Evolutionary conservation across 2,113 vertebrate genomes (phyloP).

Genomic region (Osmerus mordax): DNA sequence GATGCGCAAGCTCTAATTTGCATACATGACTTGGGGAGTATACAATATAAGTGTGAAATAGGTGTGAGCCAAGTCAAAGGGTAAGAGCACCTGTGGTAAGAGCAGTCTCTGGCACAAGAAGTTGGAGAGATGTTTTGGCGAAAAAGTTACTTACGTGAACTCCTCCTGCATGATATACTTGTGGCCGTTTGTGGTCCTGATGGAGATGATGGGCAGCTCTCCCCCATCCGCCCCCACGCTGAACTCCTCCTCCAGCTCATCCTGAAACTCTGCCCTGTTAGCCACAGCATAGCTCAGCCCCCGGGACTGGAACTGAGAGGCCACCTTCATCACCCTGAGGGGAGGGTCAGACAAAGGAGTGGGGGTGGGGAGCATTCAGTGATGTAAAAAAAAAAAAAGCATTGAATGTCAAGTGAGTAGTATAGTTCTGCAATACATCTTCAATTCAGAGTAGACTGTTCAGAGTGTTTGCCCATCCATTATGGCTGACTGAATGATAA

Average conservation of each 20-base stretch:
- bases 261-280: conserved; percentile 45
- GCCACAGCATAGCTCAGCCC: conserved; percentile 49
- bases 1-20: too few relatives aligned
- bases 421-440: too few relatives aligned
- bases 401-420: too few relatives aligned
- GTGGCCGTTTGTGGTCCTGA: conserved; percentile 43
- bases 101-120: background rate
- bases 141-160: conserved; percentile 52
- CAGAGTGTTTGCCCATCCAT: too few relatives aligned
- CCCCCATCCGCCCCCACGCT: conserved; percentile 36
- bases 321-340: conserved; percentile 56
- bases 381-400: background rate
- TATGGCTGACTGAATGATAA: too few relatives aligned
- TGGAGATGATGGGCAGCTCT: conserved; percentile 48
- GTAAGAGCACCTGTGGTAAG: too few relatives aligned
- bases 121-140: background rate
- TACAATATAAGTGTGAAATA: too few relatives aligned
- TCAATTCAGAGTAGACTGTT: too few relatives aligned
- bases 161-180: conserved; percentile 60
- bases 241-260: conserved; percentile 55
- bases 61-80: too few relatives aligned
- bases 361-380: background rate
- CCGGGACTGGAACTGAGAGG: conserved; percentile 38
- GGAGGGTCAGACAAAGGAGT: background rate
- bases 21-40: too few relatives aligned